These are phyloP conservation scores for Acropora yongei DNA, from an alignment of 64 coral and sea anemone species.

Conservation along the genomic window DNA sequence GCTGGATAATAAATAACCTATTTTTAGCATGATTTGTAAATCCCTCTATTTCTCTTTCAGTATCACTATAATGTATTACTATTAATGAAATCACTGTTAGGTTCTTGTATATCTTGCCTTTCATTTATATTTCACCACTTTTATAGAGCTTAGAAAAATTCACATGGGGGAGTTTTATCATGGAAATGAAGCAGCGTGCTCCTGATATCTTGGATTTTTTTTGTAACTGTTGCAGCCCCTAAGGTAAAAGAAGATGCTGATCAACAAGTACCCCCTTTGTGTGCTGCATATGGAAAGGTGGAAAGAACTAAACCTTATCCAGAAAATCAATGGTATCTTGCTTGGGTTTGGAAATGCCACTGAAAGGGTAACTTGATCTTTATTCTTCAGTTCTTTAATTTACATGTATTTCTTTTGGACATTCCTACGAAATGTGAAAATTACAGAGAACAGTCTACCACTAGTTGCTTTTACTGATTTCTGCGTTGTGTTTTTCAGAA, in stretches of 20 bases:
- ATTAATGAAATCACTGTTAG: too few relatives aligned
- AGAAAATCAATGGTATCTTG: constrained; percentile 40
- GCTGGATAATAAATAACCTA: too few relatives aligned
- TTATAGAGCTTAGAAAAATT: constrained; percentile 1
- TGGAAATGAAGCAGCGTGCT: constrained; percentile 19
- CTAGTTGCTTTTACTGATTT: too few relatives aligned
- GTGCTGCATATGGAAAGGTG: too few relatives aligned
- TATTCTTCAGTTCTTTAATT: too few relatives aligned
- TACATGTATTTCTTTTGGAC: too few relatives aligned
- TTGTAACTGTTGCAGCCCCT: constrained; percentile 2
- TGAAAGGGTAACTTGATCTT: not conserved
- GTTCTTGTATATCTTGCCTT: not conserved
- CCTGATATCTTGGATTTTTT: constrained; percentile 11
- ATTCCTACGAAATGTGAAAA: too few relatives aligned
- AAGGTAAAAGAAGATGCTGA: not conserved
- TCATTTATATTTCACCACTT: not conserved
- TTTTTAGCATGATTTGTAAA: too few relatives aligned
- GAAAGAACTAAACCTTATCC: not conserved
- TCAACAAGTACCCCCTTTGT: constrained; percentile 12
- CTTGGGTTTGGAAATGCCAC: constrained; percentile 41
- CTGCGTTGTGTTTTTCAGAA: too few relatives aligned
- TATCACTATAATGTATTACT: too few relatives aligned
- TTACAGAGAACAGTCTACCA: too few relatives aligned
- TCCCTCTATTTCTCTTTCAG: too few relatives aligned
- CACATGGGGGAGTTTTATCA: constrained; percentile 16